Evolutionary conservation across 2,113 vertebrate genomes (phyloP).

Genomic region (Epinephelus moara): DNA sequence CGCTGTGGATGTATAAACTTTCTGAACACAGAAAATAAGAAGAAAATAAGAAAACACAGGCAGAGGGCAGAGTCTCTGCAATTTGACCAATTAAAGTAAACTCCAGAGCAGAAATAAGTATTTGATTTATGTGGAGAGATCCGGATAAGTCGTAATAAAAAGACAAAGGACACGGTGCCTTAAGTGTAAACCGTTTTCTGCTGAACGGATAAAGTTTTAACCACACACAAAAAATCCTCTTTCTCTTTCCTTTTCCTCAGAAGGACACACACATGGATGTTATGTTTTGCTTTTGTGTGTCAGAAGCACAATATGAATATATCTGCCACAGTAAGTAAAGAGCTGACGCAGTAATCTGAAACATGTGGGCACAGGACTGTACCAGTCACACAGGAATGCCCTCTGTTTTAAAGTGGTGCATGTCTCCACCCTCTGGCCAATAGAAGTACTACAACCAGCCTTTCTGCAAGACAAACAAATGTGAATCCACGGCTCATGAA

Average conservation of each 20-base stretch:
- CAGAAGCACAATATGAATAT: not conserved
- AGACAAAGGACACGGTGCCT: not conserved
- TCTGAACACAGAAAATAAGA: no score
- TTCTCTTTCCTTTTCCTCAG: not conserved
- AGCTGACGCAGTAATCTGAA: not conserved
- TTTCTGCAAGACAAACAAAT: not conserved
- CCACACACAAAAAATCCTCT: not conserved
- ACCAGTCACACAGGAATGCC: not conserved
- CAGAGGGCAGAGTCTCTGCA: no score
- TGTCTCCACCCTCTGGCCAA: slow-evolving; percentile 44
- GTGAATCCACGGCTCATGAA: not conserved
- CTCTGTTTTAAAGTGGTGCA: not conserved
- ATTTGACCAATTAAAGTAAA: slow-evolving; percentile 3
- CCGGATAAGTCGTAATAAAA: not conserved
- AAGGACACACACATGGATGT: not conserved
- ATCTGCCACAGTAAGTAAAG: not conserved
- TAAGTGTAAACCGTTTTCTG: not conserved
- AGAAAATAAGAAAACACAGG: no score
- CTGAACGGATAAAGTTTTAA: slow-evolving; percentile 1
- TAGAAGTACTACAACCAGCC: slow-evolving; percentile 20
- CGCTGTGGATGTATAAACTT: no score
- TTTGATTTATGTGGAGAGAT: not conserved
- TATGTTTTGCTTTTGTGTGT: not conserved
- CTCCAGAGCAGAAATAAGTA: not conserved
- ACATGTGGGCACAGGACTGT: not conserved